These are phyloP conservation scores for Anastrepha ludens DNA, from an alignment of 1,140 invertebrate species.

Conservation along the genomic window DNA sequence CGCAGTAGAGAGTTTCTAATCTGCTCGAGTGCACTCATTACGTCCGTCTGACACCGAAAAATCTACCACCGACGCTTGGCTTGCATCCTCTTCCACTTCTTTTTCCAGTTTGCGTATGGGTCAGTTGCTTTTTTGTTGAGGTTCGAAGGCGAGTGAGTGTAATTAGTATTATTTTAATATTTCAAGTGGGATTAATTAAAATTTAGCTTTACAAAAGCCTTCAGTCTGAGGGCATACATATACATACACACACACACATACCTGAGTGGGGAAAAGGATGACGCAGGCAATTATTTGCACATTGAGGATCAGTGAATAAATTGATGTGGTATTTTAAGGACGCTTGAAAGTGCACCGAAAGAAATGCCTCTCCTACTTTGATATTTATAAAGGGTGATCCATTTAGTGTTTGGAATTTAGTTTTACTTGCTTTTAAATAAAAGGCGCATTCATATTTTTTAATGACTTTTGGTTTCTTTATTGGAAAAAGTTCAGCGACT, in stretches of 20 bases:
- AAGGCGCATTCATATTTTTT: no score
- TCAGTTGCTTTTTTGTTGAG: slow-evolving; percentile 29
- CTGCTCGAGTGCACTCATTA: slow-evolving; percentile 40
- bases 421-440: no score
- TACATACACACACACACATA: neutral
- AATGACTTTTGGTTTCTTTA: no score
- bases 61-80: slow-evolving; percentile 24
- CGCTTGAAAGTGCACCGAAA: slow-evolving; percentile 1
- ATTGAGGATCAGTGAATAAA: slow-evolving; percentile 40
- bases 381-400: no score
- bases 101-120: slow-evolving; percentile 13
- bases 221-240: neutral
- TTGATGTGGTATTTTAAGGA: slow-evolving; percentile 39
- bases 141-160: slow-evolving; percentile 40
- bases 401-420: no score
- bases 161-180: slow-evolving; percentile 55
- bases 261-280: neutral
- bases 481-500: no score
- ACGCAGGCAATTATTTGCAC: slow-evolving; percentile 38
- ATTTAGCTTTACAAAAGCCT: slow-evolving; percentile 39
- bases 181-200: slow-evolving; percentile 55
- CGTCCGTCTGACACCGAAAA: slow-evolving; percentile 14
- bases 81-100: slow-evolving; percentile 4
- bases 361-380: neutral
- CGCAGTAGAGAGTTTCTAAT: slow-evolving; percentile 9